Conservation (phyloP, 2,888 invertebrate genomes). For the Leuctra nigra region DNA sequence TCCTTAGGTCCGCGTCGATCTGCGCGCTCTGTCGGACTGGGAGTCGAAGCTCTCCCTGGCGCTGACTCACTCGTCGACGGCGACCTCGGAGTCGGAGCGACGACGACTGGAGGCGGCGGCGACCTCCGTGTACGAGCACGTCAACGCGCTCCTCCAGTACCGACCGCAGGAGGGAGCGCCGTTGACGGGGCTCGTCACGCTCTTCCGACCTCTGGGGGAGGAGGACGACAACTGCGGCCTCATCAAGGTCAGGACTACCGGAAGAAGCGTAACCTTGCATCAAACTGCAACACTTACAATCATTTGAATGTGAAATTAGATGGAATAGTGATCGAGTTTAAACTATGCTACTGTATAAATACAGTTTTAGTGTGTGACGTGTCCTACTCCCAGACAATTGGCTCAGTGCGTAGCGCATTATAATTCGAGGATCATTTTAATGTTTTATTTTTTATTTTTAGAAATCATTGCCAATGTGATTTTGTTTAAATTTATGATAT, state of each 20-base stretch:
- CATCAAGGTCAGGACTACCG: slow-evolving; percentile 7
- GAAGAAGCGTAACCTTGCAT: neutral
- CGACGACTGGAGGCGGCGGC: neutral
- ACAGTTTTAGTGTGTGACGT: too few relatives aligned
- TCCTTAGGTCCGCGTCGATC: neutral
- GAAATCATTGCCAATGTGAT: too few relatives aligned
- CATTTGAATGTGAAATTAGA: neutral
- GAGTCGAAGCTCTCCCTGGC: slow-evolving; percentile 7
- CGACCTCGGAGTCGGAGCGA: neutral
- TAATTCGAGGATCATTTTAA: too few relatives aligned
- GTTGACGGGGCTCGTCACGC: slow-evolving; percentile 2
- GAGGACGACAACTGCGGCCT: slow-evolving; percentile 18
- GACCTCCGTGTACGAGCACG: neutral
- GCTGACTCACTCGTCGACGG: neutral
- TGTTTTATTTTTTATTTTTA: too few relatives aligned
- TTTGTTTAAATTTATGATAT: too few relatives aligned
- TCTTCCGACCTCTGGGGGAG: neutral
- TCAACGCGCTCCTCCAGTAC: slow-evolving; percentile 9
- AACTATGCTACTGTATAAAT: too few relatives aligned
- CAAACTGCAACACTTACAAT: neutral
- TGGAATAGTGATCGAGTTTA: too few relatives aligned
- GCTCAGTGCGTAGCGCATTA: too few relatives aligned
- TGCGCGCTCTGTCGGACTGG: neutral
- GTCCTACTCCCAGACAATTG: too few relatives aligned
- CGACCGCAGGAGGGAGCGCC: neutral